Evolutionary conservation across 2,888 invertebrate species (phyloP).

Genomic region (Tyria jacobaeae): DNA sequence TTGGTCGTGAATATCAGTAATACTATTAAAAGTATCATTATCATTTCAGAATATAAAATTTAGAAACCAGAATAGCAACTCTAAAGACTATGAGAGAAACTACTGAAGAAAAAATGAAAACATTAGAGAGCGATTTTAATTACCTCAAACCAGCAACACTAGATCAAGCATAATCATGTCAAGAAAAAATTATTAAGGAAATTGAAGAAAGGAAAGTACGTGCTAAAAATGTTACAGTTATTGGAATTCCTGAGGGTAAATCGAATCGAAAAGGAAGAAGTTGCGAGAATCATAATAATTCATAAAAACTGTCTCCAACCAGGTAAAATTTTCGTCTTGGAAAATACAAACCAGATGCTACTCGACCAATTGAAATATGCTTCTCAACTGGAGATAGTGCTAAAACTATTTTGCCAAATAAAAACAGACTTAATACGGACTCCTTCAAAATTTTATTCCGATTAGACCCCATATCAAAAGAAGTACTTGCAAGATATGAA

Average conservation of each 20-base stretch:
- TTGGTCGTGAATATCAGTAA: neutral
- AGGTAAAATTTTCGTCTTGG: slow-evolving; percentile 7
- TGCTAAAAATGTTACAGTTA: slow-evolving; percentile 9
- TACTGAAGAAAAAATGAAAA: neutral
- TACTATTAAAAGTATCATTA: slow-evolving; percentile 1
- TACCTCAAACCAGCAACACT: neutral
- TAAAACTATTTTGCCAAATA: slow-evolving; percentile 5
- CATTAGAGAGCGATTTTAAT: neutral
- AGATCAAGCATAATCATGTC: neutral
- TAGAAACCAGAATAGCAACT: neutral
- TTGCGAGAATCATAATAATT: neutral
- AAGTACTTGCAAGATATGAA: slow-evolving; percentile 15
- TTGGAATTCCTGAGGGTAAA: slow-evolving; percentile 8
- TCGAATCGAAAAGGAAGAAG: slow-evolving; percentile 2
- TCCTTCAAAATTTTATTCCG: slow-evolving; percentile 12
- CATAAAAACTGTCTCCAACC: slow-evolving; percentile 7
- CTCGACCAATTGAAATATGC: too few species aligned
- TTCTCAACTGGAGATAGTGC: slow-evolving; percentile 4
- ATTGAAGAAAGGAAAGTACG: slow-evolving; percentile 6
- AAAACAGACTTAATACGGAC: neutral
- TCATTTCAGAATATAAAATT: slow-evolving; percentile 5
- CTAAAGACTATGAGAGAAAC: slow-evolving; percentile 3
- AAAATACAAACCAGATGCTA: slow-evolving; percentile 3
- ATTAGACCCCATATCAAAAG: slow-evolving; percentile 13
- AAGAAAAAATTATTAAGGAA: slow-evolving; percentile 6